Evolutionary conservation across 1,140 invertebrate species (phyloP).

Genomic region (Diabrotica undecimpunctata): DNA sequence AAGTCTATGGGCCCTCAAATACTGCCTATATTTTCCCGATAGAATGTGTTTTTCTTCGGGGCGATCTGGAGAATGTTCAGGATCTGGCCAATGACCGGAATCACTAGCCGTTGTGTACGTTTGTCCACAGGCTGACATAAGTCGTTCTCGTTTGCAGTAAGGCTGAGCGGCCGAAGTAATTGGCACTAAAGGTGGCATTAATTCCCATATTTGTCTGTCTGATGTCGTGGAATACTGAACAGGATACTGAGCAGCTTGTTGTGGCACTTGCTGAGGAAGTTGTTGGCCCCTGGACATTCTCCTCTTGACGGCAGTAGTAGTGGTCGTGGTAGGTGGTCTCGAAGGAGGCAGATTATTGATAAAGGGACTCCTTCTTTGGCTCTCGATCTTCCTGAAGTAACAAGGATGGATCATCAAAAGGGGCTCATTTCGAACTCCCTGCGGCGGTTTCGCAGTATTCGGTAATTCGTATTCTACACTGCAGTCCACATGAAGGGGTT

Average conservation of each 20-base stretch:
- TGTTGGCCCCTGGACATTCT: constrained; percentile 36
- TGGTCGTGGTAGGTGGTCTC: constrained; percentile 30
- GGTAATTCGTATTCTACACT: constrained; percentile 82
- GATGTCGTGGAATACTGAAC: constrained; percentile 40
- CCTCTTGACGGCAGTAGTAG: constrained; percentile 43
- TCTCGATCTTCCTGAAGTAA: constrained; percentile 75
- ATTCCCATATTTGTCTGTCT: constrained; percentile 44
- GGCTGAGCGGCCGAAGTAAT: constrained; percentile 48
- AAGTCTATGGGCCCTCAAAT: constrained; percentile 53
- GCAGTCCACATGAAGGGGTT: constrained; percentile 77
- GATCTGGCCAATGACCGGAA: constrained; percentile 43
- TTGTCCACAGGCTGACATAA: constrained; percentile 34
- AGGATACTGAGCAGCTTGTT: constrained; percentile 46
- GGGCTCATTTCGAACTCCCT: constrained; percentile 69
- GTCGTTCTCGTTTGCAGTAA: constrained; percentile 35
- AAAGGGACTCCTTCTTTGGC: constrained; percentile 70
- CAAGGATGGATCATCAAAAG: constrained; percentile 83
- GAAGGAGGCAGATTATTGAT: constrained; percentile 66
- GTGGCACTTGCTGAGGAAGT: constrained; percentile 42
- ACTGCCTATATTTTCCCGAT: constrained; percentile 55
- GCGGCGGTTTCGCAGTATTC: constrained; percentile 74
- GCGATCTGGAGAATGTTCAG: constrained; percentile 43
- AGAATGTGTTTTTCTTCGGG: constrained; percentile 49
- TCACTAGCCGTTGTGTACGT: constrained; percentile 37
- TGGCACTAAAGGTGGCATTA: constrained; percentile 49